Conservation (phyloP, 2,113 vertebrate species). For the Baryphthengus martii region DNA sequence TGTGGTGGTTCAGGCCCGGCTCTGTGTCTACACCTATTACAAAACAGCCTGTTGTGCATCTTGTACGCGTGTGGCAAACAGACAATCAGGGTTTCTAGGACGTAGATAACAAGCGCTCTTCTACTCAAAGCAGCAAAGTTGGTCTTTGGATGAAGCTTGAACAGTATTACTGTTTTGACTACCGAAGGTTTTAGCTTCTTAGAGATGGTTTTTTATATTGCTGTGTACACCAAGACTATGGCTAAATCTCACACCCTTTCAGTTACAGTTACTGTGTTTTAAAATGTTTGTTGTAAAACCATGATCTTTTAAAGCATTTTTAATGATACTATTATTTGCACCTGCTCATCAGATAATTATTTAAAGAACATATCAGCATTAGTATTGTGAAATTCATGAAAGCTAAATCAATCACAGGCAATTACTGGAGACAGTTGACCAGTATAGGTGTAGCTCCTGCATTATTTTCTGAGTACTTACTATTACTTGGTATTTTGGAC, state of each 20-base stretch:
- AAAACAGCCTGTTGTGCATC: slow-evolving; percentile 90
- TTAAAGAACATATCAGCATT: not conserved
- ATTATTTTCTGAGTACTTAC: not conserved
- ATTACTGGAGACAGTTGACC: not conserved
- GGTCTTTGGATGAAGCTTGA: not conserved
- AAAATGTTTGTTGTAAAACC: slow-evolving; percentile 42
- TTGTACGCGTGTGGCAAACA: slow-evolving; percentile 80
- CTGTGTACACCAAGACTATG: not conserved
- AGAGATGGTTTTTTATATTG: not conserved
- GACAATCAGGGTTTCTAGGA: slow-evolving; percentile 72
- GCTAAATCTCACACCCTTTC: slow-evolving; percentile 9
- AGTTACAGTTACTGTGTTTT: not conserved
- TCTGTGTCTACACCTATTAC: slow-evolving; percentile 96
- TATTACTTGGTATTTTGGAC: not conserved
- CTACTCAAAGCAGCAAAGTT: not conserved
- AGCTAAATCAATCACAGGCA: not conserved
- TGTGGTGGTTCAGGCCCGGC: slow-evolving; percentile 93
- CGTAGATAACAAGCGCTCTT: slow-evolving; percentile 77
- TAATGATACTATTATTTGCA: not conserved
- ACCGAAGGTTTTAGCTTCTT: not conserved
- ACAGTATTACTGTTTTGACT: not conserved
- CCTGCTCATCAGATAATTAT: not conserved
- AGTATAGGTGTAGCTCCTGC: not conserved
- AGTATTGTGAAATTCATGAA: not conserved
- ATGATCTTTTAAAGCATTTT: not conserved